phyloP scores from a whole-genome alignment of 37 sponge, comb jelly and placozoan genomes.

The Spongilla lacustris region DNA sequence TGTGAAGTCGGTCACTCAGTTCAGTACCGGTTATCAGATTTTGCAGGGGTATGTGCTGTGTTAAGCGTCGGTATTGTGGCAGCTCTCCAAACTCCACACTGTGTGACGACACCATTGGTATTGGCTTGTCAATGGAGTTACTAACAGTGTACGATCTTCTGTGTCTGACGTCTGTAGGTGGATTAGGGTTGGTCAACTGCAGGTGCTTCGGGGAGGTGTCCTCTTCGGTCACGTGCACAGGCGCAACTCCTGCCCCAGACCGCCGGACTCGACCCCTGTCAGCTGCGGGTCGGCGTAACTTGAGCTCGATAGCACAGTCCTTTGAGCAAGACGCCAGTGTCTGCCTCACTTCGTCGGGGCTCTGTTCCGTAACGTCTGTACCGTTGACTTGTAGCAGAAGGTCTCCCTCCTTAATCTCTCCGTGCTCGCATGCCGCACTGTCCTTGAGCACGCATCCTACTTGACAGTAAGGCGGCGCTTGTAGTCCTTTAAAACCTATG shows the following conservation, averaged over 20 bases:
- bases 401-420: slow-evolving; percentile 36
- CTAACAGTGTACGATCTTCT: too few species aligned
- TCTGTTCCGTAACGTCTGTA: slow-evolving; percentile 25
- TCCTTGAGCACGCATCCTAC: slow-evolving; percentile 21
- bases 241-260: background rate
- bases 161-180: background rate
- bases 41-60: slow-evolving; percentile 13
- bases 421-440: slow-evolving; percentile 32
- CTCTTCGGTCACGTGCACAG: background rate
- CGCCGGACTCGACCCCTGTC: background rate
- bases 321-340: slow-evolving; percentile 7
- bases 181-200: background rate
- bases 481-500: slow-evolving; percentile 31
- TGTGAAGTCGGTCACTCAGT: slow-evolving; percentile 37
- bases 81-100: slow-evolving; percentile 35
- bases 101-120: background rate
- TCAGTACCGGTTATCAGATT: slow-evolving; percentile 29
- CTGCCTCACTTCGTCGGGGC: slow-evolving; percentile 33
- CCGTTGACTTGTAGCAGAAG: slow-evolving; percentile 31
- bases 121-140: background rate
- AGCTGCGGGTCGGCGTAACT: slow-evolving; percentile 5
- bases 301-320: background rate
- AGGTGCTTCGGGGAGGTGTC: background rate
- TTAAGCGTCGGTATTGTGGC: slow-evolving; percentile 24
- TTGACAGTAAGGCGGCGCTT: slow-evolving; percentile 45